Base-by-base conservation (phyloP, 2,888 invertebrate genomes). In the Mellilla xanthometata region DNA sequence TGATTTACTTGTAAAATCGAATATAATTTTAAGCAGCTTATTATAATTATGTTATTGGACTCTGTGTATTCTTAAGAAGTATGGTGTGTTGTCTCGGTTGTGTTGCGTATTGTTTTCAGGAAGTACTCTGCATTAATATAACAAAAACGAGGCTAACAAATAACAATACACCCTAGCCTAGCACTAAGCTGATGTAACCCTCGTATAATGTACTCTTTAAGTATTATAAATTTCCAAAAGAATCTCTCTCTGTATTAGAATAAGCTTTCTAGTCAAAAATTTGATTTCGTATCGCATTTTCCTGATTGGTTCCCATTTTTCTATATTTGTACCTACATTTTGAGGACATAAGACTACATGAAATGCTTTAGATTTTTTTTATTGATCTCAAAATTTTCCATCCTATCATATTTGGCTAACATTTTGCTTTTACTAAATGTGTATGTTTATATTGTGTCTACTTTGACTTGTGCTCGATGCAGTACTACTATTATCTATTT, bases 211-310 rank as follows among this genome's bases (percentile, higher is more conserved):
- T 72, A 77, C 66, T 68, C 66, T 72, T 13, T 73, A 86, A 87
- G 87, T 87, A 87, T 86, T 84, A 84, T 71, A 68, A 68, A 74
- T 73, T 78, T 74, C 72, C 74, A 76, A 80, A 84, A 76, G 87
- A 86, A 87, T 87, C 88, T 86, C 86, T 83, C 78, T 85, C 81
- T 87, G 84, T 86, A 84, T 87, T 87, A 84, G 79, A 78, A 76
- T 81, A 85, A 86, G 79, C 72, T 76, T 80, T 89, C 89, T 89
- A 89, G 89, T 89, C 89, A 89, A 88, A 84, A 24, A 86, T 85
- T 78, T 73, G 71, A 76, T 79, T 77, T 79, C 74, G 68, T 75
- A 65, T 65, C 67, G 65, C 72, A 68, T 69, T 67, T 68, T 66
- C 65, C 65, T 29, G 60, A 52, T 53, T 48, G 49, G 51, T 48